Conservation (phyloP, 2,113 vertebrate genomes). For the Actenoides lindsayi region DNA sequence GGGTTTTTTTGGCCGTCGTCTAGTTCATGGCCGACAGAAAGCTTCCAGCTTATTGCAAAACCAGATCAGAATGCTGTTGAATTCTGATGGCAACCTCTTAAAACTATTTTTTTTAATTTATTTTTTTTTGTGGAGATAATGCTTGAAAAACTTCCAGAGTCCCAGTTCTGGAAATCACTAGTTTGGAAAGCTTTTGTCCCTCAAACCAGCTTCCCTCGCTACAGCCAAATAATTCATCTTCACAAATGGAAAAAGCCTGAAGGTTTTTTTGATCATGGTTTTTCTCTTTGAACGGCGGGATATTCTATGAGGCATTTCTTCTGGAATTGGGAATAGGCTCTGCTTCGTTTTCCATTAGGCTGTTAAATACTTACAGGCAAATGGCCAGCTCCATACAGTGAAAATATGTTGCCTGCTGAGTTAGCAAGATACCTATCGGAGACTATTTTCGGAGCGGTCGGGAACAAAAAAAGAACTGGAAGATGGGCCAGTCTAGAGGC, state of each 20-base stretch:
- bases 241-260: not conserved
- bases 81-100: not conserved
- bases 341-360: not conserved
- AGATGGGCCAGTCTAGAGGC: not conserved
- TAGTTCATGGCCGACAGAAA: not conserved
- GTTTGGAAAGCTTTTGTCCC: not conserved
- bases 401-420: not conserved
- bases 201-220: not conserved
- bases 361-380: not conserved
- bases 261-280: not conserved
- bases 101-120: not conserved
- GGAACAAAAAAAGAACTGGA: not conserved
- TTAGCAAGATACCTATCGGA: not conserved
- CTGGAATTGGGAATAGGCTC: not conserved
- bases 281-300: not conserved
- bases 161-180: not conserved
- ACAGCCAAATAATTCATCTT: not conserved
- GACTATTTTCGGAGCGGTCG: not conserved
- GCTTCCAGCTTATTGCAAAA: not conserved
- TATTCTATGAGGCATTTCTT: not conserved
- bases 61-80: not conserved
- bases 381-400: not conserved
- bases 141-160: slow-evolving; percentile 20
- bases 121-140: not conserved
- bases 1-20: not conserved